Percentiles rank a stretch among this genome's conserved stretches.
Conservation (phyloP, 2,113 vertebrate genomes). For the Peromyscus californicus region DNA sequence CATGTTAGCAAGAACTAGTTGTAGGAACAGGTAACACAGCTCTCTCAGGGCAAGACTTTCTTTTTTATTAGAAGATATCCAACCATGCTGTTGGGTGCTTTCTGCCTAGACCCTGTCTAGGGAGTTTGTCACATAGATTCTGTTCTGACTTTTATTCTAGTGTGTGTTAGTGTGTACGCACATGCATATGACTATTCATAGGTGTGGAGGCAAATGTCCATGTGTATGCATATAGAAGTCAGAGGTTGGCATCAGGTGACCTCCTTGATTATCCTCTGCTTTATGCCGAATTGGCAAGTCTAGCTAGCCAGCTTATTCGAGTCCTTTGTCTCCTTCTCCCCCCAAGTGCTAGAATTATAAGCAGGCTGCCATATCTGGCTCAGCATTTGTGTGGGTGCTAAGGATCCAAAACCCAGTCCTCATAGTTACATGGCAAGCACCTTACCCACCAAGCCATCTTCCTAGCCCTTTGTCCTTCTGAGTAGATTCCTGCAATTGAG, state of each 20-base stretch:
- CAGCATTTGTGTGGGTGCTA: neutral
- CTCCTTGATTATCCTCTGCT: neutral
- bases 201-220: too few relatives aligned
- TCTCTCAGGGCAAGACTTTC: neutral
- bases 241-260: too few relatives aligned
- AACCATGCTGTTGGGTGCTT: neutral
- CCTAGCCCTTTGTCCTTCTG: neutral
- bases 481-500: neutral
- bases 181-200: too few relatives aligned
- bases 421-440: neutral
- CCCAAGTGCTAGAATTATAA: neutral
- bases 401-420: neutral
- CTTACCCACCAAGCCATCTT: neutral
- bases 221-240: neutral
- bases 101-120: neutral
- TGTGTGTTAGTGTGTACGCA: neutral
- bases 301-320: neutral
- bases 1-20: conserved; percentile 38
- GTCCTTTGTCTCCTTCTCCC: neutral
- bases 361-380: neutral
- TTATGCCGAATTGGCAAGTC: too few relatives aligned
- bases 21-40: neutral
- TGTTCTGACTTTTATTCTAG: neutral
- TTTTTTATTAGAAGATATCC: neutral
- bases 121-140: neutral